Conservation (phyloP, 2,797 vertebrate species). For the Salmo trutta region DNA sequence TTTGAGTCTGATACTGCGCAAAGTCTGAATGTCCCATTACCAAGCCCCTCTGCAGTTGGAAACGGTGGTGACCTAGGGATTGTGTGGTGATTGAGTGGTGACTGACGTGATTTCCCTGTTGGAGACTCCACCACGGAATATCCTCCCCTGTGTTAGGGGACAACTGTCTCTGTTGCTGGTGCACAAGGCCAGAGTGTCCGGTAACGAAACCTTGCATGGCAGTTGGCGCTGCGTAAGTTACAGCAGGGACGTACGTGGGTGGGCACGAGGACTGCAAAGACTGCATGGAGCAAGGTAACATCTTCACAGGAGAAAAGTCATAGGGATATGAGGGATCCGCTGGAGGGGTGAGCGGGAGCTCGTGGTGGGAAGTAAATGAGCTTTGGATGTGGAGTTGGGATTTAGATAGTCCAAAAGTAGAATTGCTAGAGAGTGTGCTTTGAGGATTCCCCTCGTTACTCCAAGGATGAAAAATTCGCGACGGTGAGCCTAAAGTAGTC, state of each 20-base stretch:
- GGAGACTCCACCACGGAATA: constrained; percentile 91
- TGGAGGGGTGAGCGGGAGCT: constrained; percentile 95
- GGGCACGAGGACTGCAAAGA: constrained; percentile 88
- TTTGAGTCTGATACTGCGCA: constrained; percentile 97
- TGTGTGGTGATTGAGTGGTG: constrained; percentile 60
- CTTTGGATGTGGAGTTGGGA: constrained; percentile 88
- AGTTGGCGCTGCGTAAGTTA: constrained; percentile 86
- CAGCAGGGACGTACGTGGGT: constrained; percentile 88
- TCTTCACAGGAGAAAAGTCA: constrained; percentile 97
- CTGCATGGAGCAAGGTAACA: constrained; percentile 92
- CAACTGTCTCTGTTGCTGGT: constrained; percentile 90
- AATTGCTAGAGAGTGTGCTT: constrained; percentile 77
- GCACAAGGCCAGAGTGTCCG: constrained; percentile 87
- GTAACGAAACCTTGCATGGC: constrained; percentile 84
- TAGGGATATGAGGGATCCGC: constrained; percentile 95
- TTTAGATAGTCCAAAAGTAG: constrained; percentile 90
- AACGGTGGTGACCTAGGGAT: constrained; percentile 75
- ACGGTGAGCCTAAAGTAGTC: constrained; percentile 89
- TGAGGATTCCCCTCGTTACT: constrained; percentile 87
- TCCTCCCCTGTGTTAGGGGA: constrained; percentile 91
- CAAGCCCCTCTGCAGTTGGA: constrained; percentile 87
- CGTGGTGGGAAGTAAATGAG: constrained; percentile 88
- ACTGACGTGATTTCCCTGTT: constrained; percentile 78
- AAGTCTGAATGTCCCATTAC: constrained; percentile 95
- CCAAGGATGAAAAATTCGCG: constrained; percentile 97